Conservation (phyloP, 2,113 vertebrate genomes). For the Petromus typicus region DNA sequence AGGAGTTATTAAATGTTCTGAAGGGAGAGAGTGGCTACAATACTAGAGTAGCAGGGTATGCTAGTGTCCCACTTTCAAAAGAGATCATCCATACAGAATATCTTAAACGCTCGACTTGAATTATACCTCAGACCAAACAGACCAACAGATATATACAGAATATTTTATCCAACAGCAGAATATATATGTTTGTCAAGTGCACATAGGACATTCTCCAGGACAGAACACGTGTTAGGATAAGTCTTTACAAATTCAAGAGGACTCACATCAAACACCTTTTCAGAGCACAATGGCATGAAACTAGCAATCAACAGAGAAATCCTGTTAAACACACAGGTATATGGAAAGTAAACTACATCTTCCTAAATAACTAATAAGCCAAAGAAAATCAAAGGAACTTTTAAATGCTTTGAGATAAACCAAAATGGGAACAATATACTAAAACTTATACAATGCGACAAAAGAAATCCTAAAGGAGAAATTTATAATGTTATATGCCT, state of each 20-base stretch:
- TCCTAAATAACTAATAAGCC: neutral
- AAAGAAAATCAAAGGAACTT: neutral
- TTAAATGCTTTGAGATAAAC: neutral
- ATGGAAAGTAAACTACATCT: neutral
- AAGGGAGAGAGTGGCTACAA: neutral
- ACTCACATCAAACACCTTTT: neutral
- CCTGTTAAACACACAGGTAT: neutral
- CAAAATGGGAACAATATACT: neutral
- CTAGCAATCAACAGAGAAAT: neutral
- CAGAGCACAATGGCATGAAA: neutral
- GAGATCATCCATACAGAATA: neutral
- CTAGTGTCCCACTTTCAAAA: neutral
- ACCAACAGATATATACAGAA: neutral
- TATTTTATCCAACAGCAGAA: neutral
- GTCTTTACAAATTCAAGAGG: neutral
- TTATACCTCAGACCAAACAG: neutral
- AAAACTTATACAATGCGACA: neutral
- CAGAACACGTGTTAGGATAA: neutral
- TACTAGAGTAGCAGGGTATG: neutral
- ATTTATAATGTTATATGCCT: neutral
- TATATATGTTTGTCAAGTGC: neutral
- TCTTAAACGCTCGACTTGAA: neutral
- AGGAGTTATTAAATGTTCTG: neutral
- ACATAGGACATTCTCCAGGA: neutral
- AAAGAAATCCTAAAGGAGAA: neutral